Evolutionary conservation across 1,140 invertebrate genomes (phyloP), one percentile per base, ranked within the genome.

Genomic region (Panagrolaimus sp.): DNA sequence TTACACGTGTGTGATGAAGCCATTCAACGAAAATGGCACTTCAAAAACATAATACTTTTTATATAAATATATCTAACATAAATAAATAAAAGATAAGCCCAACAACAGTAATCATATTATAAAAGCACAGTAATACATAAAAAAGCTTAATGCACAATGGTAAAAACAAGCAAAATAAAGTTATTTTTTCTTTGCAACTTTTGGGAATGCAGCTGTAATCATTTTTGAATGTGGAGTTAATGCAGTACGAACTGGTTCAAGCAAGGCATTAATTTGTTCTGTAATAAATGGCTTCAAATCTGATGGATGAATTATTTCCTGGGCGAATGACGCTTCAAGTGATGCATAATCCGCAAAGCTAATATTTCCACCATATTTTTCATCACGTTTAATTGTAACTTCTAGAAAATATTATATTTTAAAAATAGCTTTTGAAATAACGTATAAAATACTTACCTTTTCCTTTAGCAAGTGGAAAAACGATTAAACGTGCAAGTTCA

Each of bases 301-400:
- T 5, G 71, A 73, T 11, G 79, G 79, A 66, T 81, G 79, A 25
- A 81, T 63, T 20, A 72, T 67, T 31, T 73, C 57, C 42, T 27
- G 27, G 4, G 23, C n/a, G 64, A 81, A 81, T 9, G 44, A 23
- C 9, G 20, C 14, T 44, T 78, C 73, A 23, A 83, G 51, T n/a
- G 76, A 68, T 38, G 64, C 65, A 51, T 66, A 73, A 23, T 68
- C 63, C 5, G 25, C 11, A 4, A 82, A 47, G 16, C 27, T 14
- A 7, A 81, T 25, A 67, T 83, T 72, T 5, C 78, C 79, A 8
- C 81, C 79, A 63, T 81, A 79, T 53, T 83, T 70, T 31, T 67
- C 64, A 13, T 66, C 31, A 25, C 78, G 45, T 45, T 72, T 65
- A 63, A 81, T 81, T 46, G 46, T 44, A 13, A 82, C 51, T 0